Conservation (phyloP, 2,888 invertebrate genomes). For the Selenia dentaria region DNA sequence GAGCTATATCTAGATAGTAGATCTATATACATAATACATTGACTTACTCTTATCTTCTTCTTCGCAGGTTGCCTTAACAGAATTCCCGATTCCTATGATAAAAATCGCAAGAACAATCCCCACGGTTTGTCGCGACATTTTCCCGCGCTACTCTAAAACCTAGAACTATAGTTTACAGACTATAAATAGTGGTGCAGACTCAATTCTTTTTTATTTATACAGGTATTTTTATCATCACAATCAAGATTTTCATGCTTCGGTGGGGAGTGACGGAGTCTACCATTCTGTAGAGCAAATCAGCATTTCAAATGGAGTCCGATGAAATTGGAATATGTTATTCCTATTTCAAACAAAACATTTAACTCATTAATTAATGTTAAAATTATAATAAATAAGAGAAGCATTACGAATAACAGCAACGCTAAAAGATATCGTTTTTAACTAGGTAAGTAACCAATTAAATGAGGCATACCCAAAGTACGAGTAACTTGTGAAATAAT, state of each 20-base stretch:
- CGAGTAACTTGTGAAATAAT: too few relatives aligned
- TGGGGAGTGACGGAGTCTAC: slow-evolving; percentile 41
- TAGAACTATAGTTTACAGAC: not conserved
- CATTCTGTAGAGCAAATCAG: slow-evolving; percentile 36
- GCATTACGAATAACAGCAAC: too few relatives aligned
- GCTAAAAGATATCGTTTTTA: too few relatives aligned
- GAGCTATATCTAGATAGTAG: too few relatives aligned
- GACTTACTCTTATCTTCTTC: too few relatives aligned
- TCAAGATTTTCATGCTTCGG: slow-evolving; percentile 40
- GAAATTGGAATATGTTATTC: not conserved
- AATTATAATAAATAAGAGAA: too few relatives aligned
- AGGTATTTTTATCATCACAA: slow-evolving; percentile 12
- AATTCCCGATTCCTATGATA: not conserved
- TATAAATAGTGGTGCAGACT: slow-evolving; percentile 1
- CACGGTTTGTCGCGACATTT: slow-evolving; percentile 1
- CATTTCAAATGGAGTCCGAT: slow-evolving; percentile 5
- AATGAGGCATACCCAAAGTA: too few relatives aligned
- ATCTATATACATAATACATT: too few relatives aligned
- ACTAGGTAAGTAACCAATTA: too few relatives aligned
- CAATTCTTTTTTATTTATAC: slow-evolving; percentile 1
- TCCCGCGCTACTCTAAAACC: not conserved
- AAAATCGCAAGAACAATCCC: not conserved
- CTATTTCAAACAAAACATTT: not conserved
- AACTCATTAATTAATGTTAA: not conserved
- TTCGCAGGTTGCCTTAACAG: not conserved